Conservation (phyloP, 2,888 invertebrate genomes). For the Oithona nana region DNA sequence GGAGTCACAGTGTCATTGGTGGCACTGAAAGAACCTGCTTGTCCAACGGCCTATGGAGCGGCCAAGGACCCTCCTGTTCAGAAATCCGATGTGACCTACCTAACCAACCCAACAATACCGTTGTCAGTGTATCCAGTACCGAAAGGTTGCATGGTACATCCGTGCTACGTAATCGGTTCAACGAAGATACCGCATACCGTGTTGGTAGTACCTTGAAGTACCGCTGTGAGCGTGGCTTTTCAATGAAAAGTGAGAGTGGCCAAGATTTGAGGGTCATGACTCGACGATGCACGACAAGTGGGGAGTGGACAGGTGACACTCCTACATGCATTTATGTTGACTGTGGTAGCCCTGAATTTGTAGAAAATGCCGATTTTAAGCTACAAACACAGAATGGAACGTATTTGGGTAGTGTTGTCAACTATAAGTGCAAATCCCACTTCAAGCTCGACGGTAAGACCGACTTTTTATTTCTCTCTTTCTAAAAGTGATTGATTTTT, state of each 20-base stretch:
- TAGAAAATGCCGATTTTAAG: not conserved
- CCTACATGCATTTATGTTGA: conserved; percentile 72
- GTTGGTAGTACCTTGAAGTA: conserved; percentile 71
- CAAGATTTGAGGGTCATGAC: conserved; percentile 13
- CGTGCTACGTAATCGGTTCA: conserved; percentile 4
- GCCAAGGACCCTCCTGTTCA: conserved; percentile 65
- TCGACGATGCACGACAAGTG: conserved; percentile 65
- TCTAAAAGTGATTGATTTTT: no score
- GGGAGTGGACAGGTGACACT: conserved; percentile 62
- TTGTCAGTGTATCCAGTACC: conserved; percentile 13
- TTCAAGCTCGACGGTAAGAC: conserved; percentile 12
- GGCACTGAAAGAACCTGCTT: conserved; percentile 50
- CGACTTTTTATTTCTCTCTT: no score
- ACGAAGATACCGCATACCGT: conserved; percentile 47
- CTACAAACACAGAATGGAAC: conserved; percentile 54
- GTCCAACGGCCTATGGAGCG: conserved; percentile 62
- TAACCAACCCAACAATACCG: conserved; percentile 9
- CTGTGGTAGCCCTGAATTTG: conserved; percentile 51
- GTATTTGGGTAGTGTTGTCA: conserved; percentile 62
- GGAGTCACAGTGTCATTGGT: conserved; percentile 58
- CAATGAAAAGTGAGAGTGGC: conserved; percentile 48
- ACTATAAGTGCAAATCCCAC: conserved; percentile 53
- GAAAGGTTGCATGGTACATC: conserved; percentile 15
- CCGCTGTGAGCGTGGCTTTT: conserved; percentile 70
- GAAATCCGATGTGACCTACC: conserved; percentile 32